Conservation (phyloP, 2,888 invertebrate genomes). For the Yponomeuta cagnagella region DNA sequence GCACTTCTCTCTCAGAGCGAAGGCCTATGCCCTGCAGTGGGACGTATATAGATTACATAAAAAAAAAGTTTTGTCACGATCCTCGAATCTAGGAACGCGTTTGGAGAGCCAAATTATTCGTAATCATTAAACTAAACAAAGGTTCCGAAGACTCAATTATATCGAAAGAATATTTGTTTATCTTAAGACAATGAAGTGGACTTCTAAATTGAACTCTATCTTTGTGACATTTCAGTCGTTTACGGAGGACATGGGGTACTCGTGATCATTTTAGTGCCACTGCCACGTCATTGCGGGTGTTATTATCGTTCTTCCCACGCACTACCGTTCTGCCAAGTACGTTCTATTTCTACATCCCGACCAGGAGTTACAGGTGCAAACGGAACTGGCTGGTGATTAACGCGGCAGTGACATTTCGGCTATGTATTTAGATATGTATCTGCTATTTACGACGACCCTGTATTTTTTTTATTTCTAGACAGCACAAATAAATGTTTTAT, state of each 20-base stretch:
- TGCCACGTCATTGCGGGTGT: neutral
- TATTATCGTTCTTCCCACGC: constrained; percentile 8
- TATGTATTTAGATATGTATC: neutral
- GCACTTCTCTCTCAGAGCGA: no score
- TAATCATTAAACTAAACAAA: neutral
- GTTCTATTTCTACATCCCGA: constrained; percentile 27
- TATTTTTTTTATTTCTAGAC: no score
- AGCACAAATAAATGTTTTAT: no score
- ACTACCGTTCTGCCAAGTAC: constrained; percentile 31
- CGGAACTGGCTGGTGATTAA: constrained; percentile 32
- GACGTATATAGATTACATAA: no score
- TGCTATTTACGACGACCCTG: no score
- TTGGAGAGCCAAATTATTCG: neutral
- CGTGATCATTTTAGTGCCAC: neutral
- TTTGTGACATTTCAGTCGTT: neutral
- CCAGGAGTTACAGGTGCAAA: constrained; percentile 31
- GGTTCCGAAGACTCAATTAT: neutral
- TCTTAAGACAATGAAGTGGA: neutral
- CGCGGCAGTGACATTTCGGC: constrained; percentile 26
- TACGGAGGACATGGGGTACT: neutral
- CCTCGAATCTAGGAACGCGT: neutral
- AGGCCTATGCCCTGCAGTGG: no score
- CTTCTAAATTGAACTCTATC: neutral
- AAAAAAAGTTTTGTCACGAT: neutral
- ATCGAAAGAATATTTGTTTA: neutral